Evolutionary conservation across 2,888 invertebrate species (phyloP).

Genomic region (Folsomia candida): DNA sequence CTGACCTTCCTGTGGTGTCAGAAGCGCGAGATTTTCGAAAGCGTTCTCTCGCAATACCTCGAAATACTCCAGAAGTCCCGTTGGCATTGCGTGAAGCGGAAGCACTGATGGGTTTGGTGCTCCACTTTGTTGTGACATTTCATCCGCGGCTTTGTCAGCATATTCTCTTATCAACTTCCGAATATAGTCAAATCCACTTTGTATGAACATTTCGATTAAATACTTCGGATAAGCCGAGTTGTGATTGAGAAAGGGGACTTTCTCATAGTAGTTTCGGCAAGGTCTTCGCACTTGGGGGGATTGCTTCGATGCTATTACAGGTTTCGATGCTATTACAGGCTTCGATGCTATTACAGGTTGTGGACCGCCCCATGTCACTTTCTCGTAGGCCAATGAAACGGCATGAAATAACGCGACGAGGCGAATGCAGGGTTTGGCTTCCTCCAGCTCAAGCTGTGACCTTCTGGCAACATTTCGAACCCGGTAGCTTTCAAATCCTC

Average conservation of each 20-base stretch:
- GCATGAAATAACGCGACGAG: constrained; percentile 35
- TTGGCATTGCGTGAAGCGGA: constrained; percentile 9
- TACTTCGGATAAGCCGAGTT: not conserved
- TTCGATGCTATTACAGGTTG: too few relatives aligned
- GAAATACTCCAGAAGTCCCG: constrained; percentile 19
- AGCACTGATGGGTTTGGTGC: not conserved
- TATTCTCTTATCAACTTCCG: constrained; percentile 6
- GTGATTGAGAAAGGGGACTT: not conserved
- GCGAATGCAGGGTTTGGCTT: constrained; percentile 21
- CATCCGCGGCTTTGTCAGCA: not conserved
- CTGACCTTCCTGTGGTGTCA: not conserved
- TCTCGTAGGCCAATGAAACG: constrained; percentile 28
- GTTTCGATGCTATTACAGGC: too few relatives aligned
- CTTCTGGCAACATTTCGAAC: constrained; percentile 26
- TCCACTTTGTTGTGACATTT: too few relatives aligned
- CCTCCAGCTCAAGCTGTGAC: constrained; percentile 19
- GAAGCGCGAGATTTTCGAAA: not conserved
- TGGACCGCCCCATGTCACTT: not conserved
- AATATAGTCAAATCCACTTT: constrained; percentile 14
- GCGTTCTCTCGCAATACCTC: not conserved
- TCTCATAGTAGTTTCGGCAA: not conserved
- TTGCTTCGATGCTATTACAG: too few relatives aligned
- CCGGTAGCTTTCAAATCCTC: constrained; percentile 24
- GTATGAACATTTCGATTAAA: not conserved
- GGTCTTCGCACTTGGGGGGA: too few relatives aligned